Conservation (phyloP, 2,888 invertebrate genomes). For the Acrobasis suavella region DNA sequence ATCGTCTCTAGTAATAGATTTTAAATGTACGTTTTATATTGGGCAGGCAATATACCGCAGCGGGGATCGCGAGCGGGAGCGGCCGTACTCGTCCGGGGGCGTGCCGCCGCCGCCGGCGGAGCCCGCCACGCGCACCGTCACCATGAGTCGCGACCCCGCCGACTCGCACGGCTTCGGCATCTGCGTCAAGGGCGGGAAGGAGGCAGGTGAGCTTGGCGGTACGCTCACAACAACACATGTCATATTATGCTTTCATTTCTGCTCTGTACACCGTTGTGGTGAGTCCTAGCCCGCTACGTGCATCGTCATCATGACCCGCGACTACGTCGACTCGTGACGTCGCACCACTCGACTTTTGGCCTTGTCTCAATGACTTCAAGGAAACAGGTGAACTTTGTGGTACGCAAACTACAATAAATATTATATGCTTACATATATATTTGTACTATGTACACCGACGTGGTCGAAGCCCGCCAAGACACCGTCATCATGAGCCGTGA, state of each 20-base stretch:
- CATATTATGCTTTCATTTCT: not conserved
- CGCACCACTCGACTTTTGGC: too few species aligned
- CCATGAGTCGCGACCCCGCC: conserved; percentile 92
- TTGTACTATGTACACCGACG: too few species aligned
- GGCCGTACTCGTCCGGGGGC: conserved; percentile 81
- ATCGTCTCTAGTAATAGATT: too few species aligned
- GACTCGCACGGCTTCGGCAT: conserved; percentile 93
- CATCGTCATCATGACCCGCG: too few species aligned
- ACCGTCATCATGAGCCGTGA: too few species aligned
- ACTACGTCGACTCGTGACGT: too few species aligned
- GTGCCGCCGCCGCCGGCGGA: conserved; percentile 86
- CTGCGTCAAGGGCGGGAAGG: conserved; percentile 95
- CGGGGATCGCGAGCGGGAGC: conserved; percentile 70
- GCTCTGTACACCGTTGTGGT: not conserved
- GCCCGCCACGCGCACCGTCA: conserved; percentile 91
- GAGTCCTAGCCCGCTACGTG: not conserved
- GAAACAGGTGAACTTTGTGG: too few species aligned
- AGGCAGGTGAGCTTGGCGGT: conserved; percentile 85
- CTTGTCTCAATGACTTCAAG: too few species aligned
- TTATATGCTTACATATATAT: too few species aligned
- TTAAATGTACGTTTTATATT: not conserved
- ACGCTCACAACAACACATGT: conserved; percentile 18
- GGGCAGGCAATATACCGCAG: conserved; percentile 81
- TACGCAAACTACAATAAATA: too few species aligned
- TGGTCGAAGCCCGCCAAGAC: too few species aligned